These are phyloP conservation scores for Percina caprodes DNA, from an alignment of 2,113 vertebrate species.

Conservation along the genomic window DNA sequence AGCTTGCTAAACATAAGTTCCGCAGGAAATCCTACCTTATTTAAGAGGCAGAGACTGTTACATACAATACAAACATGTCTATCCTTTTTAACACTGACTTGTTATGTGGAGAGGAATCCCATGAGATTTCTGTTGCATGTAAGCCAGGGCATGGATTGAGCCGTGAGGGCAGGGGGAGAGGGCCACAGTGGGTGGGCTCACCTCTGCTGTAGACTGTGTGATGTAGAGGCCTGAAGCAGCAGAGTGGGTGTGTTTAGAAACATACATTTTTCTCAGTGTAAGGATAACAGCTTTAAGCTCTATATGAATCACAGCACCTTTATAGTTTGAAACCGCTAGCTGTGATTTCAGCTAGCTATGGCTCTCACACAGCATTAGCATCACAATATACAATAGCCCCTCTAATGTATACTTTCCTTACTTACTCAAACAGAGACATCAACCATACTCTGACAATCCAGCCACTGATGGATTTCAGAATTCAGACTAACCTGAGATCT, in stretches of 20 bases:
- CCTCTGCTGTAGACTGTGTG: constrained; percentile 37
- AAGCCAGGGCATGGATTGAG: constrained; percentile 2
- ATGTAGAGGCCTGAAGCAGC: constrained; percentile 48
- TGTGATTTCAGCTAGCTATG: constrained; percentile 10
- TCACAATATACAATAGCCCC: not conserved
- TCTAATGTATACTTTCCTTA: not conserved
- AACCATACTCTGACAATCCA: not conserved
- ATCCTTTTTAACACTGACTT: constrained; percentile 4
- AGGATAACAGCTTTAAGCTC: constrained; percentile 56
- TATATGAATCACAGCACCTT: constrained; percentile 16
- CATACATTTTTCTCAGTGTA: constrained; percentile 31
- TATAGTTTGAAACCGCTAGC: constrained; percentile 11
- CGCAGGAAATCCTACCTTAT: constrained; percentile 23
- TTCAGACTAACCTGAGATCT: not conserved
- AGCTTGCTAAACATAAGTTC: constrained; percentile 12
- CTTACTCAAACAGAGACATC: constrained; percentile 7
- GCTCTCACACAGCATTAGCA: constrained; percentile 12
- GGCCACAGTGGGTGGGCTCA: constrained; percentile 49
- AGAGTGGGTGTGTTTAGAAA: constrained; percentile 42
- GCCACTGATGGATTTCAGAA: no score
- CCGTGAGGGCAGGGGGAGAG: constrained; percentile 35
- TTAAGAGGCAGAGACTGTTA: constrained; percentile 22
- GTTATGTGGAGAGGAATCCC: constrained; percentile 3
- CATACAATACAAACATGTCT: constrained; percentile 10
- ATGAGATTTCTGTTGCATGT: constrained; percentile 25